These are phyloP conservation scores for Sebastes jordani DNA, from an alignment of 2,797 vertebrate species.

Conservation along the genomic window DNA sequence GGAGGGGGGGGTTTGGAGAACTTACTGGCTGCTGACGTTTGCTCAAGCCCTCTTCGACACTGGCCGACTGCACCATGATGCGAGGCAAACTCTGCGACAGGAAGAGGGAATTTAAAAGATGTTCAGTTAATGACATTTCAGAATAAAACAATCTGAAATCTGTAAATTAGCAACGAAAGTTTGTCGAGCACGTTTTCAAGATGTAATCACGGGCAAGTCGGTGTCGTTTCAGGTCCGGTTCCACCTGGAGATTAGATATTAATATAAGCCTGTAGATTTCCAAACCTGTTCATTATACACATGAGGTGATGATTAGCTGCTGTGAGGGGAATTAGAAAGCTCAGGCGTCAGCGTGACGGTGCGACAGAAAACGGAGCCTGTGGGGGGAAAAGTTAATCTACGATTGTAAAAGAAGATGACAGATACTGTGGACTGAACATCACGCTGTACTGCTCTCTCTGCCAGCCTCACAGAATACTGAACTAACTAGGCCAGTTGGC, in stretches of 20 bases:
- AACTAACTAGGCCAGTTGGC: background rate
- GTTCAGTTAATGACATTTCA: background rate
- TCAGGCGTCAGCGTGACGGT: background rate
- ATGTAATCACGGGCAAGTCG: background rate
- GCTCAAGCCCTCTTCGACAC: slow-evolving; percentile 66
- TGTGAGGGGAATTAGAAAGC: background rate
- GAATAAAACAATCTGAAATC: background rate
- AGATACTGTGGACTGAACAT: background rate
- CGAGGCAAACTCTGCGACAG: slow-evolving; percentile 62
- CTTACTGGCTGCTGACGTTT: slow-evolving; percentile 59
- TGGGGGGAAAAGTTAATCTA: background rate
- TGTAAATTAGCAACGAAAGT: background rate
- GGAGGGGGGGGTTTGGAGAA: background rate
- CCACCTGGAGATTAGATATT: slow-evolving; percentile 8
- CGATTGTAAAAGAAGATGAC: background rate
- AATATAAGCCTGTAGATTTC: background rate
- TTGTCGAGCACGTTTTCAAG: slow-evolving; percentile 17
- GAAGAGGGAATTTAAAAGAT: background rate
- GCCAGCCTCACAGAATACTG: background rate
- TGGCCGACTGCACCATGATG: slow-evolving; percentile 78
- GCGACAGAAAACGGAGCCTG: background rate
- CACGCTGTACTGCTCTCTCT: background rate
- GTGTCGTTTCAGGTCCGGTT: background rate
- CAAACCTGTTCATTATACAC: slow-evolving; percentile 9
- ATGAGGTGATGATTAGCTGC: slow-evolving; percentile 21